Evolutionary conservation across 37 sponge, comb jelly and placozoan genomes (phyloP), one percentile per base, ranked within the genome.

Genomic region (Ianthella basta): DNA sequence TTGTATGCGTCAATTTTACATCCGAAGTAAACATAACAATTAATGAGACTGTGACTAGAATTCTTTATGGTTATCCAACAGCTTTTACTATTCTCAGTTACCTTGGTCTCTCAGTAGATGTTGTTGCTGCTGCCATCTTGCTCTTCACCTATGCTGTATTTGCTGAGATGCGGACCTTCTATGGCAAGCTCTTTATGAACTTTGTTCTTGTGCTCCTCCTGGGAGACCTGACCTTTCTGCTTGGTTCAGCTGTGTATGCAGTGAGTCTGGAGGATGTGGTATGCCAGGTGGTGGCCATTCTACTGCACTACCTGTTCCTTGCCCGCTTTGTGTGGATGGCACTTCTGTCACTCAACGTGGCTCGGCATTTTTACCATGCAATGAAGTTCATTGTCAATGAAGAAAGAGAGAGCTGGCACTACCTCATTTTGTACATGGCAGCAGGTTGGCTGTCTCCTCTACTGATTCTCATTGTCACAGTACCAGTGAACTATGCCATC

Each of bases 301-400:
- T 60, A 35, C 72, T 89, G 0, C 90, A 90, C 40, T 86, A 69
- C 86, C 60, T 66, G 20, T 86, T 78, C 59, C 79, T 90, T 12
- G 69, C 81, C 55, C 86, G 85, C 37, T 86, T 90, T 59, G 37
- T 21, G 15, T 90, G 90, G 90, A 90, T 82, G 86, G 79, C 61
- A 30, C n/a, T 90, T 19, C 59, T 90, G 59, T 63, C 74, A 16
- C 29, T 73, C 14, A 59, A 86, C 3, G 27, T 90, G 39, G 60
- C 34, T 0, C 19, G 69, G n/a, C 56, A 20, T 4, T 77, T 90
- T 8, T 0, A 75, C 34, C 72, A 50, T 25, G 82, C 81, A 15
- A 24, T 0, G 40, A 75, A 64, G 60, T 24, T 85, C 6, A 44
- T 27, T 4, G 33, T 44, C 38, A 29, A 36, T 4, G 79, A 56